Evolutionary conservation across 2,888 invertebrate species (phyloP).

Genomic region (Pyralis farinalis): DNA sequence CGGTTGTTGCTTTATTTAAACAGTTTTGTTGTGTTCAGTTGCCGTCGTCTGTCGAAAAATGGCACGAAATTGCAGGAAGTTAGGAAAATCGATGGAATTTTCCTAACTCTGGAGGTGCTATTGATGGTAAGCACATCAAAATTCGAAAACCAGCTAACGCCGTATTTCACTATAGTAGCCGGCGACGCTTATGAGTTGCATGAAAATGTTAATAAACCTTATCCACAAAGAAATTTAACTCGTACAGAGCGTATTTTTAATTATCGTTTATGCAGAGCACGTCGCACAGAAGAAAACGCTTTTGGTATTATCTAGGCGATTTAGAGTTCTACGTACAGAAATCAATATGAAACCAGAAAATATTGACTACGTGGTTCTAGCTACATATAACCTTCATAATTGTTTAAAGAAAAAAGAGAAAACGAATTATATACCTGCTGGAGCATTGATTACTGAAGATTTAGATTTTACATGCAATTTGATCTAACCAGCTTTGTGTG

Average conservation of each 20-base stretch:
- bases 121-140: no score
- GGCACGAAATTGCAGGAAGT: slow-evolving; percentile 5
- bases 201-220: no score
- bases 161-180: no score
- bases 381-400: slow-evolving; percentile 3
- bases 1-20: slow-evolving; percentile 1
- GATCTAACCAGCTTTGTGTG: no score
- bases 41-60: slow-evolving; percentile 2
- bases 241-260: neutral
- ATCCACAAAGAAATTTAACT: neutral
- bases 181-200: no score
- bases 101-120: slow-evolving; percentile 1
- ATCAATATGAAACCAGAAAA: slow-evolving; percentile 6
- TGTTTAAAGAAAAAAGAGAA: slow-evolving; percentile 1
- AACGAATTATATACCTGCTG: slow-evolving; percentile 1
- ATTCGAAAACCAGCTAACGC: no score
- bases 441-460: slow-evolving; percentile 6
- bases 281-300: slow-evolving; percentile 7
- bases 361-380: slow-evolving; percentile 4
- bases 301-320: slow-evolving; percentile 6
- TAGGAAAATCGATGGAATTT: slow-evolving; percentile 5
- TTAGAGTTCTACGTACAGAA: slow-evolving; percentile 3
- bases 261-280: neutral
- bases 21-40: neutral
- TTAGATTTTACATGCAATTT: no score